A percentile compares a stretch with the other conserved stretches of the same genome.
Conservation (phyloP, 1,140 invertebrate species). For the Bombus impatiens region DNA sequence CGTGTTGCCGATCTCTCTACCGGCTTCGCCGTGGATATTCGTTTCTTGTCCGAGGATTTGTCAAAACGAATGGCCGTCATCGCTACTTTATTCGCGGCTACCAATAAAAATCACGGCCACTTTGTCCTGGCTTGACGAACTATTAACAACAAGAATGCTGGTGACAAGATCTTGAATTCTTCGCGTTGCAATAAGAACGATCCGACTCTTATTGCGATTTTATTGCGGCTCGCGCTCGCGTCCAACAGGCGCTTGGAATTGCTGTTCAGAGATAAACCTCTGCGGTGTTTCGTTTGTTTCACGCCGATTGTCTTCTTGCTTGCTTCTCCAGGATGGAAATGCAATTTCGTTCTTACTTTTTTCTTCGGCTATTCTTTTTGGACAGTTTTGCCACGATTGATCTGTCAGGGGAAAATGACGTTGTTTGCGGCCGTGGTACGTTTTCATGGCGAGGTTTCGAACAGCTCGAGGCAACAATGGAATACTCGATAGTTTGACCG, state of each 20-base stretch:
- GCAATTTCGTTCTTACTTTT: not conserved
- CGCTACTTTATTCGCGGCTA: not conserved
- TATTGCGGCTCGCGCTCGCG: constrained; percentile 15
- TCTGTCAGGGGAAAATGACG: not conserved
- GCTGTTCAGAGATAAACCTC: not conserved
- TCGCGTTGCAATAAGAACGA: constrained; percentile 11
- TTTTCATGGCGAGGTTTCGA: not conserved
- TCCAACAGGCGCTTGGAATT: constrained; percentile 1
- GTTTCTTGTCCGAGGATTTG: constrained; percentile 36
- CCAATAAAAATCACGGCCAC: constrained; percentile 16
- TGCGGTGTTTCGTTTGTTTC: not conserved
- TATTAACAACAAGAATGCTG: constrained; percentile 27
- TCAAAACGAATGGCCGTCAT: constrained; percentile 25
- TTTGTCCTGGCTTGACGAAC: not conserved
- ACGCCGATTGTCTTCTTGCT: not conserved
- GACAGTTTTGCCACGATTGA: not conserved
- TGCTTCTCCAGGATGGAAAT: not conserved
- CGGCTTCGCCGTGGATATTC: constrained; percentile 13
- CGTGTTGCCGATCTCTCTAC: constrained; percentile 60
- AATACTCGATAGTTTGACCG: too few relatives aligned
- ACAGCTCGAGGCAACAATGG: not conserved
- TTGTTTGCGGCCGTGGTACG: not conserved
- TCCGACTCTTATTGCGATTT: constrained; percentile 36
- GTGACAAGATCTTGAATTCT: constrained; percentile 31
- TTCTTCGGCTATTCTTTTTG: not conserved